Evolutionary conservation across 2,797 vertebrate species (phyloP).

Genomic region (Tapirus indicus): DNA sequence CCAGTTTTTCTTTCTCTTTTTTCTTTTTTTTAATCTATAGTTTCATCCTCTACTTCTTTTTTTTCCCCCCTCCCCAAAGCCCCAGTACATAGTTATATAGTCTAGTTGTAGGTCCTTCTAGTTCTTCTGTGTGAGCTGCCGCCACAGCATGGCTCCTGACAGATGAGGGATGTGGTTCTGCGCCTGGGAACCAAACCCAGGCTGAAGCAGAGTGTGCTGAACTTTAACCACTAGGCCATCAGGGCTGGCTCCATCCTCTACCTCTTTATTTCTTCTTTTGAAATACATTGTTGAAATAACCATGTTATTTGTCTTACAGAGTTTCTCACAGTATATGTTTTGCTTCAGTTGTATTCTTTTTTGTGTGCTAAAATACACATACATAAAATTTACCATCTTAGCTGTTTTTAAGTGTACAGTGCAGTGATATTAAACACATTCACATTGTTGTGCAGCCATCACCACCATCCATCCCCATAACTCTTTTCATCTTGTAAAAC

Average conservation of each 20-base stretch:
- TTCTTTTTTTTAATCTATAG: background rate
- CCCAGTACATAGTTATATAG: too few relatives aligned
- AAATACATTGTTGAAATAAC: background rate
- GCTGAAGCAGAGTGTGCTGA: too few relatives aligned
- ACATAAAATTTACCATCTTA: background rate
- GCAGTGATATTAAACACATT: background rate
- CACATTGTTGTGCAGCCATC: background rate
- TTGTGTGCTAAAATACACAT: background rate
- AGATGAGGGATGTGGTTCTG: too few relatives aligned
- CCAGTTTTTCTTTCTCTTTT: background rate
- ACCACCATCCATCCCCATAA: background rate
- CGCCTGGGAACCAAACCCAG: too few relatives aligned
- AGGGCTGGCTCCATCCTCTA: background rate
- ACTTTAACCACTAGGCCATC: too few relatives aligned
- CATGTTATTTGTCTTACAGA: background rate
- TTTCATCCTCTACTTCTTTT: background rate
- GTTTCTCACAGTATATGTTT: background rate
- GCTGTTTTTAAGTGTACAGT: too few relatives aligned
- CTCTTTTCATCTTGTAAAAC: background rate
- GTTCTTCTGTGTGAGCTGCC: too few relatives aligned
- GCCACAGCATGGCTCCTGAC: too few relatives aligned
- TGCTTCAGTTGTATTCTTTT: too few relatives aligned
- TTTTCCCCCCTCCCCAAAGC: too few relatives aligned
- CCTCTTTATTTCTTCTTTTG: background rate
- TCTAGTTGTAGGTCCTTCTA: too few relatives aligned